Evolutionary conservation across 2,797 vertebrate species (phyloP).

Genomic region (Neostethus bicornis): DNA sequence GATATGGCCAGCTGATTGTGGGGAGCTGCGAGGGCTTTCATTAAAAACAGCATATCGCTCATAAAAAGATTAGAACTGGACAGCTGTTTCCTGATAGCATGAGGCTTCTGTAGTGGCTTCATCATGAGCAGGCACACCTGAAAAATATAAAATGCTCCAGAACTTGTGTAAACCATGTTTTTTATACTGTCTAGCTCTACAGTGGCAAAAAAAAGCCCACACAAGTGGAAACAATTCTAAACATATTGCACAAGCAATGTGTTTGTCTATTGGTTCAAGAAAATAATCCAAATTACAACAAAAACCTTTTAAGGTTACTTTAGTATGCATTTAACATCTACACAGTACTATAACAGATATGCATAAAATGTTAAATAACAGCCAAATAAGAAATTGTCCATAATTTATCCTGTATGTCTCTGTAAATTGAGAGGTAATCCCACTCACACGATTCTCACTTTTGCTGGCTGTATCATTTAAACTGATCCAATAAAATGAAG

Average conservation of each 20-base stretch:
- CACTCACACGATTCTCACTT: too few relatives aligned
- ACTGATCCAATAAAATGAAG: too few relatives aligned
- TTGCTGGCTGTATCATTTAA: too few relatives aligned
- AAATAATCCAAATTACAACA: too few relatives aligned
- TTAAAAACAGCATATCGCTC: constrained; percentile 87
- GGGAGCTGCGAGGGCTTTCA: constrained; percentile 84
- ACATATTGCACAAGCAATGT: not conserved
- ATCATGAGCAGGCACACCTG: constrained; percentile 71
- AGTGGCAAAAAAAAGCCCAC: constrained; percentile 31
- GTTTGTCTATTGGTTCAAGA: constrained; percentile 5
- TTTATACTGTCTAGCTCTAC: constrained; percentile 18
- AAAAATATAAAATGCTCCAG: constrained; percentile 62
- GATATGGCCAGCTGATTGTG: constrained; percentile 84
- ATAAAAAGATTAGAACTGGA: constrained; percentile 86
- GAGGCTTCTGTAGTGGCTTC: constrained; percentile 76
- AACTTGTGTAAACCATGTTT: constrained; percentile 17
- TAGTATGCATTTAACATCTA: too few relatives aligned
- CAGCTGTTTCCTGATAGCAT: constrained; percentile 78
- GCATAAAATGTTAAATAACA: too few relatives aligned
- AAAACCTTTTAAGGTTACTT: too few relatives aligned
- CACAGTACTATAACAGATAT: too few relatives aligned
- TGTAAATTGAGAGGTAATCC: too few relatives aligned
- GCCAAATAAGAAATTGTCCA: too few relatives aligned
- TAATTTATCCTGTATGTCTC: too few relatives aligned
- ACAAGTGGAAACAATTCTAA: not conserved